Base-by-base conservation (phyloP, 2,888 invertebrate species). In the Netelia fuscicornis region DNA sequence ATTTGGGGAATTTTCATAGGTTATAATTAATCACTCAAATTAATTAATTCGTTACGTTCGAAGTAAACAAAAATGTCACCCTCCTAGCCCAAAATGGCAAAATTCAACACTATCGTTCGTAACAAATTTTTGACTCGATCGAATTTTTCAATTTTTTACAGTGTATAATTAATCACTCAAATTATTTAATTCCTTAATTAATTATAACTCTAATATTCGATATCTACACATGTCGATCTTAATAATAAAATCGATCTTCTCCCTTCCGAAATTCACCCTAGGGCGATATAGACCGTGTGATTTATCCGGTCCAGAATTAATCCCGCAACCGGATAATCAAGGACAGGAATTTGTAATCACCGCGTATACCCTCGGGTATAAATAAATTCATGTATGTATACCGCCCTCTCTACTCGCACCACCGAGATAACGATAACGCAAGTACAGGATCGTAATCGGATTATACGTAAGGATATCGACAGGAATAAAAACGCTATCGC, bases 381-480 rank as follows among this genome's bases (percentile, higher is more conserved):
- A 48, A 52, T 71, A 71, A 70, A 77, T 77, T 56, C 25, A 58
- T 58, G 17, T 10, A 64, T 62, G 23, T 10, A 64, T 62, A 60
- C 56, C 9, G 10, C 13, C 20, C 60, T 60, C 56, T 10, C 42
- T 58, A n/a, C 11, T 56, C 37, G 37, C 3, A 25, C 20, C 37
- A 6, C 54, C 23, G 20, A 37, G 44, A 74, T 78, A 78, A 72
- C 65, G 71, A 77, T 77, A 77, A 83, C 52, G n/a, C 42, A 68
- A 30, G 70, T n/a, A 10, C 25, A 58, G 62, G 48, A n/a, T 37
- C 37, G 37, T 74, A 78, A 83, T 83, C 78, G 68, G 52, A 83
- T 78, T 83, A 83, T 83, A 72, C 54, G 2, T 52, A 52, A 5
- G 65, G 70, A 65, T 83, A 60, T 83, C 72, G 10, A 25, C 11